Evolutionary conservation across 92 coral and sea anemone genomes (phyloP), one percentile per base, ranked within the genome.

Genomic region (Umimayanthus chanpuru): DNA sequence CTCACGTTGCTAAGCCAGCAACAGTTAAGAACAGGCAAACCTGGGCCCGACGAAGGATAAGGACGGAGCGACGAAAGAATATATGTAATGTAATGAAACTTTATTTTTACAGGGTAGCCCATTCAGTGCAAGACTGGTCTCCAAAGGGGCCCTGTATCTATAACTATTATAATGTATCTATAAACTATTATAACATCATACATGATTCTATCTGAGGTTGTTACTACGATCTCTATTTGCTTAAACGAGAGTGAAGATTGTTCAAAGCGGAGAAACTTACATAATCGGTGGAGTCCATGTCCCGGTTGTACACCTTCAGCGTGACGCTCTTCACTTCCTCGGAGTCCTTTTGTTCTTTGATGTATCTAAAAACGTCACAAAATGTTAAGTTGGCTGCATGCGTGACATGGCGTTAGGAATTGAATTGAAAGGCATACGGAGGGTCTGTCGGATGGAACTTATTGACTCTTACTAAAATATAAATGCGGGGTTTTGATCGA

Each of bases 301-400:
- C 99, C 87, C 98, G 86, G 90, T 95, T 93, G 44, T 95, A 94
- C 29, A 96, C 93, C 81, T 96, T 96, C 64, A 96, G 88, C 29
- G 94, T 78, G n/a, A 94, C 90, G 26, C 49, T 78, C 80, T 95
- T 95, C 8, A 92, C 91, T 4, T 95, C 97, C 77, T 96, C 98
- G 6, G 65, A 39, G 11, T 93, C 94, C 85, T 95, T 96, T 76
- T 96, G 98, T 38, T 86, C 93, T 40, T 90, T 96, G 82, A 95
- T 89, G 47, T 96, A 92, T 81, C 98, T 95, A 30, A 43, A 82
- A 53, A 65, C 70, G 67, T 75, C 39, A 23, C 4, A 12, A 85
- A 73, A 9, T 25, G 29, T 53, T 6, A 21, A 14, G 6, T 79
- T 39, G 83, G 32, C 14, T 5, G 49, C n/a, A 67, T 32, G 10